Evolutionary conservation across 2,888 invertebrate genomes (phyloP).

Genomic region (Stramonita haemastoma): DNA sequence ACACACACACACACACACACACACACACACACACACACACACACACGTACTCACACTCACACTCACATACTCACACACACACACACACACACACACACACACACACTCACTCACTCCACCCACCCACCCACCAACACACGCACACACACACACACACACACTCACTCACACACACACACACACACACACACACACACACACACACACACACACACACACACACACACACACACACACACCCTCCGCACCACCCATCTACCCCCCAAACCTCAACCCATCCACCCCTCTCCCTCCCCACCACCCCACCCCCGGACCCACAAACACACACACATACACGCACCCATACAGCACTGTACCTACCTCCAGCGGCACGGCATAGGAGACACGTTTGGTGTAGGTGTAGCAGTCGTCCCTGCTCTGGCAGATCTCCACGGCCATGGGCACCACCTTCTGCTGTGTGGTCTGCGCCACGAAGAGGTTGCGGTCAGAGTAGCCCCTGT

Average conservation of each 20-base stretch:
- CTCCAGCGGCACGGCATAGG: constrained; percentile 30
- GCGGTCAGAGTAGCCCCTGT: constrained; percentile 15
- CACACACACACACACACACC: neutral
- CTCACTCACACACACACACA: neutral
- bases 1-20: neutral
- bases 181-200: neutral
- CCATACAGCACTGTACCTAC: neutral
- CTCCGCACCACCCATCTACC: neutral
- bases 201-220: neutral
- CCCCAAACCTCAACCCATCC: neutral
- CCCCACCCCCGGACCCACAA: neutral
- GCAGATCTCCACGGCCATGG: constrained; percentile 20
- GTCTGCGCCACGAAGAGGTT: constrained; percentile 30
- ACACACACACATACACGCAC: neutral
- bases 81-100: neutral
- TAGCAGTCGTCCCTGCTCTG: neutral
- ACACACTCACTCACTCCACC: neutral
- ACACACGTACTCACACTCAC: too few species aligned
- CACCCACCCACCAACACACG: neutral
- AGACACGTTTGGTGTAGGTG: neutral
- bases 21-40: too few species aligned
- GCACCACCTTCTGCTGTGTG: constrained; percentile 22
- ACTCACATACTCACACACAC: neutral
- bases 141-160: neutral
- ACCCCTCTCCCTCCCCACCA: neutral